Evolutionary conservation across 2,797 vertebrate genomes (phyloP).

Genomic region (Chaetodon trifasciatus): DNA sequence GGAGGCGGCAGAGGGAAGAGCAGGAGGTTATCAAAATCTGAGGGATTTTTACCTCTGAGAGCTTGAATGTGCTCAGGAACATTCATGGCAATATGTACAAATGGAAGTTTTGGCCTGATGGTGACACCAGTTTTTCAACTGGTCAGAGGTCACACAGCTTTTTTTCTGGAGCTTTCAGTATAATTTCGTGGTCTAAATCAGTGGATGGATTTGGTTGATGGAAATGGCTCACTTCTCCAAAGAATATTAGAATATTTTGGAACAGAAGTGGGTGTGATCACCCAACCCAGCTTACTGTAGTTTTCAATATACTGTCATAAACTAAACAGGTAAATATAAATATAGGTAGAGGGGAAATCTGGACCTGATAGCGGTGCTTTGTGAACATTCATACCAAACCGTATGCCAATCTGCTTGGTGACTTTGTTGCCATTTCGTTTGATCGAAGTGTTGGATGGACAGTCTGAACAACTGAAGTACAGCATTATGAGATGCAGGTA

Average conservation of each 20-base stretch:
- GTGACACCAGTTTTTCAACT: neutral
- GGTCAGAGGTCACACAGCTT: no score
- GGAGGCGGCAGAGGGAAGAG: neutral
- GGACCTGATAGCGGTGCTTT: no score
- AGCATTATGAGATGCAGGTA: neutral
- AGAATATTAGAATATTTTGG: neutral
- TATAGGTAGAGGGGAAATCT: neutral
- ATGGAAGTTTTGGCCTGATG: neutral
- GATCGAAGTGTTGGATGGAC: neutral
- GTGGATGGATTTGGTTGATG: neutral
- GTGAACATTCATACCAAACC: neutral
- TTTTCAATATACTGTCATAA: neutral
- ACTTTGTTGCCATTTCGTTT: no score
- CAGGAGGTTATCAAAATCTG: neutral
- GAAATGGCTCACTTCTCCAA: neutral
- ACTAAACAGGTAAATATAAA: neutral
- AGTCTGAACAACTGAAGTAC: neutral
- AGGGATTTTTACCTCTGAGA: neutral
- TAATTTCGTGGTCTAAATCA: neutral
- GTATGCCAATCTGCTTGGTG: neutral
- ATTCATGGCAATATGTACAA: no score
- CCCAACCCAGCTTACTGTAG: neutral
- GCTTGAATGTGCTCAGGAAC: neutral
- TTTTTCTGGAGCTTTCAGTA: neutral
- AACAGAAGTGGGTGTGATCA: neutral